Evolutionary conservation across 2,113 vertebrate genomes (phyloP).

Genomic region (Setophaga coronata): DNA sequence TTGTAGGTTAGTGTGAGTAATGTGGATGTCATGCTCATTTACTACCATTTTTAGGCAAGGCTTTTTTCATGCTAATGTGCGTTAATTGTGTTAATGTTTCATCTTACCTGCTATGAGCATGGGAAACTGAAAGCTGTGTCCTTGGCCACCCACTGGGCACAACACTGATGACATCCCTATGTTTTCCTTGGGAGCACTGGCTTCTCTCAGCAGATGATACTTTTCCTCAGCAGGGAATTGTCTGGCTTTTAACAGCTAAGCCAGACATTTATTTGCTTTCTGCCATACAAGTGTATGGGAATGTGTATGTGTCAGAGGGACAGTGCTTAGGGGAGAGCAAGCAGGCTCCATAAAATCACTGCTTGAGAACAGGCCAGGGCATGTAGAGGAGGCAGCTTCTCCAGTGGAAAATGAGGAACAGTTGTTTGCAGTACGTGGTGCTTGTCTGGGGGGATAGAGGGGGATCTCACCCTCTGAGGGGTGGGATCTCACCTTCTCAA

Average conservation of each 20-base stretch:
- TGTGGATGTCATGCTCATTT: background rate
- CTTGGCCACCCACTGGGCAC: background rate
- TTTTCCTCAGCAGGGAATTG: background rate
- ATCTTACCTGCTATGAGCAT: background rate
- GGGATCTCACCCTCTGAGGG: accelerated
- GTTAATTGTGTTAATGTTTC: conserved; percentile 2
- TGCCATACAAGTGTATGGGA: background rate
- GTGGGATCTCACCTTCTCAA: background rate
- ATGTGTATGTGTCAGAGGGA: background rate
- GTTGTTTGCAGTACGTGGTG: background rate
- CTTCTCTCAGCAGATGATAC: background rate
- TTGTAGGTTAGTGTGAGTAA: conserved; percentile 7
- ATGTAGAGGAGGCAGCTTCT: background rate
- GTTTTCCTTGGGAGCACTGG: background rate
- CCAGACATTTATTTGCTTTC: background rate
- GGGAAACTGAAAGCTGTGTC: background rate
- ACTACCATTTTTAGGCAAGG: background rate
- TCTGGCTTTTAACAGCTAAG: conserved; percentile 5
- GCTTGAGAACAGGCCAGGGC: background rate
- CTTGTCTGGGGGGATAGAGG: background rate
- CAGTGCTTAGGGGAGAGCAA: background rate
- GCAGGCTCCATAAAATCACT: background rate
- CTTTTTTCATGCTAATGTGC: background rate
- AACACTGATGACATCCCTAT: accelerated
- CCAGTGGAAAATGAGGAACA: background rate